phyloP scores from a whole-genome alignment of 2,113 vertebrate species.

The Pavo muticus region DNA sequence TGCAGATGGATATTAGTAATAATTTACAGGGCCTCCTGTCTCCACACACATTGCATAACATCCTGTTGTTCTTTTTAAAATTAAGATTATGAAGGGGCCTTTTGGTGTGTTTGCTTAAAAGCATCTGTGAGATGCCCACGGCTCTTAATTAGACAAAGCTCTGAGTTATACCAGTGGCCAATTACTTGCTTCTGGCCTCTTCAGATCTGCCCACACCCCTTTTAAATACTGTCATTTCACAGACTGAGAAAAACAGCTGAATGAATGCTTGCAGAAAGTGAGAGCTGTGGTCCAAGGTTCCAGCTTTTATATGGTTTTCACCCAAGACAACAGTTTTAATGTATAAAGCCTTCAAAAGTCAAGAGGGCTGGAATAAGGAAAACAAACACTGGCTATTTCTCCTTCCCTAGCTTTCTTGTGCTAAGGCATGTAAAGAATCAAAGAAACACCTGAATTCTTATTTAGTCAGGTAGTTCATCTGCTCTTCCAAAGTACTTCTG shows the following conservation, averaged over 20 bases:
- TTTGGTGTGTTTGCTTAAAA: neutral
- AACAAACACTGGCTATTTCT: neutral
- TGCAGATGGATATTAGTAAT: neutral
- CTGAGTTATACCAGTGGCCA: neutral
- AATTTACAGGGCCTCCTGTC: neutral
- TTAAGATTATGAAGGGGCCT: neutral
- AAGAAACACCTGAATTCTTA: neutral
- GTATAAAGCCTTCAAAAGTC: neutral
- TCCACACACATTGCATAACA: accelerated
- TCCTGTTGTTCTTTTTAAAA: neutral
- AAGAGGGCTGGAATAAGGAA: neutral
- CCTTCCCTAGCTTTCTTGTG: neutral
- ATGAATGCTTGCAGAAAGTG: neutral
- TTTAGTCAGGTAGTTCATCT: neutral
- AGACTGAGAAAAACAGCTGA: neutral
- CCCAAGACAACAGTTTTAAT: neutral
- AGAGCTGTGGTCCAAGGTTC: neutral
- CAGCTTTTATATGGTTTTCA: neutral
- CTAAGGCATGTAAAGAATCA: neutral
- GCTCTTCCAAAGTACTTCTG: neutral
- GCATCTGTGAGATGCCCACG: neutral
- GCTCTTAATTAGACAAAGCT: neutral
- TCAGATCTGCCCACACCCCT: neutral
- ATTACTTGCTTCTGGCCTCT: neutral
- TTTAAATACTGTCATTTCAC: neutral